Evolutionary conservation across 2,797 vertebrate genomes (phyloP), one percentile per base, ranked within the genome.

Genomic region (Catharus ustulatus): DNA sequence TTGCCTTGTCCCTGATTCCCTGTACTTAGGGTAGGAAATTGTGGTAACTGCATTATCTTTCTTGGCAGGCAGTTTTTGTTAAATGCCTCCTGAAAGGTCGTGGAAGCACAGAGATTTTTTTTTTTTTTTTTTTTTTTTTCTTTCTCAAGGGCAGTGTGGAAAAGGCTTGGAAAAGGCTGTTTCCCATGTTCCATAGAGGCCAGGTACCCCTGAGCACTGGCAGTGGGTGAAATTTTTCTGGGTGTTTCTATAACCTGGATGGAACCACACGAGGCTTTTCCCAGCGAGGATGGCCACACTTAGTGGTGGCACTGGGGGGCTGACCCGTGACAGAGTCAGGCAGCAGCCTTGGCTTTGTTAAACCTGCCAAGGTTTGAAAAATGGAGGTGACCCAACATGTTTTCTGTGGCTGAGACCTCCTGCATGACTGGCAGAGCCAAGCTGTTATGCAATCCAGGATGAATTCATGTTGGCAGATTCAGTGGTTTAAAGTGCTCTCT

Each of bases 401-500:
- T 81, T 92, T 27, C 58, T 64, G 63, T 77, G 52, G 26, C 20
- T 27, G 49, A 54, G 51, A 79, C 52, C 62, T 78, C 81, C 73
- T 88, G 62, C 21, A 5, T 29, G 69, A 14, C 67, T 79, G 61
- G 69, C 87, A 61, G 75, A 85, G 73, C 30, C 74, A 63, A 58
- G 36, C 40, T 77, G 57, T 76, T 87, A 34, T 2, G 27, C 84
- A 77, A 36, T 71, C 34, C 51, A 81, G 34, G 45, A 48, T 90
- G 77, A 82, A 92, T 83, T 86, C 40, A 2, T 34, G 12, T 24
- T 79, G 77, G 63, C 88, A 93, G 66, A 76, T 84, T 32, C 30
- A 15, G 45, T 71, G 89, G 17, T 79, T 94, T 89, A 16, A 94
- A 93, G 76, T 52, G 55, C 42, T 86, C 36, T 91, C 34, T 81